Base-by-base conservation (phyloP, 2,797 vertebrate genomes). In the Anabas testudineus region DNA sequence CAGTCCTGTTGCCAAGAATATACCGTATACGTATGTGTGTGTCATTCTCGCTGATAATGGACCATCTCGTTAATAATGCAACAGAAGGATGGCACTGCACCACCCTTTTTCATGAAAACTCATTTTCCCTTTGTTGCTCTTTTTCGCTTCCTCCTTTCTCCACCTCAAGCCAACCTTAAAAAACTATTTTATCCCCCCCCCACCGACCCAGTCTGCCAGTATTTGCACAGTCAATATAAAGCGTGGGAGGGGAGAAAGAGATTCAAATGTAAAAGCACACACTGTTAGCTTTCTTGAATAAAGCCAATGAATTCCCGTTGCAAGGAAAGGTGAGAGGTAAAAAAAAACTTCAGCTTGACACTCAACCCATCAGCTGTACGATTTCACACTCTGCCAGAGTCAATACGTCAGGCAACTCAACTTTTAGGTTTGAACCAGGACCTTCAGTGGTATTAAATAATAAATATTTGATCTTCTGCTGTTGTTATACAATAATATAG, bases 1-100 rank as follows among this genome's bases (percentile, higher is more conserved):
- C 41, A 16, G 15, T 21, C 32, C 9, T 28, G 41, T 34, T 47
- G 49, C 67, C 51, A n/a, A 18, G 32, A 43, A 45, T 67, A 45
- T 19, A 26, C 45, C 43, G 37, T 57, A 5, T 36, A 15, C 51
- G 52, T 46, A 24, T 48, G 34, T 43, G 46, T 30, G 34, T 30
- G 48, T 79, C 43, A 43, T 58, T 61, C 52, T 56, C 39, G 19
- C 59, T 45, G 76, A 87, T 87, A 90, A 90, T 87, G 76, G 83
- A 77, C 62, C 51, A 32, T 74, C 67, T 82, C 18, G 67, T 91
- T 83, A 91, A 87, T 91, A 90, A 87, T 91, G 80, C 88, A 91
- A 71, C 61, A 74, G 55, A 24, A 21, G 41, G 34, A 82, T 70
- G 12, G 42, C 84, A 72, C 70, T 84, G 84, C 76, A 76, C 74